Evolutionary conservation across 2,888 invertebrate genomes (phyloP).

Genomic region (Uropetala carovei): DNA sequence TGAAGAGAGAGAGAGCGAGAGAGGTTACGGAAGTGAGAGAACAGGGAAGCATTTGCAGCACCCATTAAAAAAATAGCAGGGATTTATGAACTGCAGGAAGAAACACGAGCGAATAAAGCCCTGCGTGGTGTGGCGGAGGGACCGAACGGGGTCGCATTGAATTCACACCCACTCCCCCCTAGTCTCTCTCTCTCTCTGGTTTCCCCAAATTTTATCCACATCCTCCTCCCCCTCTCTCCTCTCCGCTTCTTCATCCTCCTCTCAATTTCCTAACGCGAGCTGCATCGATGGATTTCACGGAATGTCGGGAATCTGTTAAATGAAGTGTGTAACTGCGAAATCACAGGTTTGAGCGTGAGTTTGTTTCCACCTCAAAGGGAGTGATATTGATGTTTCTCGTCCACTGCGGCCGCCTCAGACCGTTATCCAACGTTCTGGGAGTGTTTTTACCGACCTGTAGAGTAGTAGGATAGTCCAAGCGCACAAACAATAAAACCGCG

Average conservation of each 20-base stretch:
- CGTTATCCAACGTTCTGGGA: not conserved
- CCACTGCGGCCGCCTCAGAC: not conserved
- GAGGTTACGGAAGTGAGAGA: not conserved
- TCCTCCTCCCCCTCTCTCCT: not conserved
- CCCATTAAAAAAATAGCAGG: conserved; percentile 18
- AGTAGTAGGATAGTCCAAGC: not conserved
- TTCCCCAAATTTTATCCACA: not conserved
- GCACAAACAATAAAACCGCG: not conserved
- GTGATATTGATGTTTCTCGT: not conserved
- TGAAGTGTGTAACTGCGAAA: conserved; percentile 3
- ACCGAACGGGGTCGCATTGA: not conserved
- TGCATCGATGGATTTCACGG: conserved; percentile 16
- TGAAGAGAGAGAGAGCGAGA: not conserved
- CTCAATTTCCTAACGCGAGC: not conserved
- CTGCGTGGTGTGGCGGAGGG: not conserved
- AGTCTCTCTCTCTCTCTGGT: not conserved
- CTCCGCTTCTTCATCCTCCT: not conserved
- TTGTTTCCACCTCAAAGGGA: conserved; percentile 28
- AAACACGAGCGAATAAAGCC: not conserved
- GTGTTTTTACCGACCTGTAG: conserved; percentile 8
- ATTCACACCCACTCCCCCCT: not conserved
- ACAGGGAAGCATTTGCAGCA: conserved; percentile 12
- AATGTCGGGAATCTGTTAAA: conserved; percentile 2
- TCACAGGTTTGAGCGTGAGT: conserved; percentile 16
- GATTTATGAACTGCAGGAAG: conserved; percentile 51